Percentiles rank a stretch among this genome's conserved stretches.
Conservation (phyloP, 2,888 invertebrate species). For the Phymatocera aterrima region DNA sequence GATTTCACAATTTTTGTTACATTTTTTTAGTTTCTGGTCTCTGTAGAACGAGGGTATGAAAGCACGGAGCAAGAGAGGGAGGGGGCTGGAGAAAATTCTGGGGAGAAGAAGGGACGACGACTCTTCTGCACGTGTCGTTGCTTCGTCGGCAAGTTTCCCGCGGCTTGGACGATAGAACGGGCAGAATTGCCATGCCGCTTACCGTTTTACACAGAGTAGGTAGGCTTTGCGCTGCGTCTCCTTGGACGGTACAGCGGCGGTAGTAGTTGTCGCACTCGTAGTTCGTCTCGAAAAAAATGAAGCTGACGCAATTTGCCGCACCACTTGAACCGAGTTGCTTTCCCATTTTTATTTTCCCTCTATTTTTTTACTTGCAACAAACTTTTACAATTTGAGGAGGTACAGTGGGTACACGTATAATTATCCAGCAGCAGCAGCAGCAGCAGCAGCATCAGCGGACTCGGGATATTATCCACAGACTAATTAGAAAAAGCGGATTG, state of each 20-base stretch:
- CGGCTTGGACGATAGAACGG: slow-evolving; percentile 2
- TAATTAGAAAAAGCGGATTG: not conserved
- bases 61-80: not conserved
- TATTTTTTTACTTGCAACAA: not conserved
- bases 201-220: not conserved
- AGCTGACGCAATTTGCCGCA: slow-evolving; percentile 36
- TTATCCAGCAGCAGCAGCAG: not conserved
- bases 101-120: slow-evolving; percentile 4
- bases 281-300: slow-evolving; percentile 38
- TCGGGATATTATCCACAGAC: not conserved
- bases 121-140: slow-evolving; percentile 42
- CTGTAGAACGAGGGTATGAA: not conserved
- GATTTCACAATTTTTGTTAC: not conserved
- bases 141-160: slow-evolving; percentile 28
- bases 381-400: not conserved
- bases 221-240: not conserved
- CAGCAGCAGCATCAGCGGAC: too few species aligned
- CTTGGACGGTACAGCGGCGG: not conserved
- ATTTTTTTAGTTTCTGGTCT: not conserved
- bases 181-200: not conserved
- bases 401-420: not conserved
- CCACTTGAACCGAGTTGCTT: slow-evolving; percentile 29
- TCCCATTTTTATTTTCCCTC: not conserved
- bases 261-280: slow-evolving; percentile 26
- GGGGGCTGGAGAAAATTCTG: not conserved